Evolutionary conservation across 2,888 invertebrate species (phyloP).

Genomic region (Carcina quercana): DNA sequence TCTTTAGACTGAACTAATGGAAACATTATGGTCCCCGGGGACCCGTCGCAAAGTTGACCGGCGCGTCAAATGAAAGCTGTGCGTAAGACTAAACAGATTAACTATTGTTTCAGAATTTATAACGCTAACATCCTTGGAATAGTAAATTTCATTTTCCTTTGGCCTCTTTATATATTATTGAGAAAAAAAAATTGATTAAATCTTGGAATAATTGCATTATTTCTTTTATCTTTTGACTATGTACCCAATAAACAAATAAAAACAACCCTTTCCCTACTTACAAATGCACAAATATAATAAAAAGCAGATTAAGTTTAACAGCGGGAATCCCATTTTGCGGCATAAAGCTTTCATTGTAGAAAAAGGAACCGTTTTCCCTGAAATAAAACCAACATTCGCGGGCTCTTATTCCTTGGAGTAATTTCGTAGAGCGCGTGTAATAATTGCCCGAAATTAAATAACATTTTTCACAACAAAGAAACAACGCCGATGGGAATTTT

Average conservation of each 20-base stretch:
- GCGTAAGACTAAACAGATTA: too few species aligned
- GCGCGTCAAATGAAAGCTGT: too few species aligned
- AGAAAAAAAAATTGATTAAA: too few species aligned
- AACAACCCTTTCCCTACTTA: constrained; percentile 25
- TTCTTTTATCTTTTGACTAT: too few species aligned
- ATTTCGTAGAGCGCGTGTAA: constrained; percentile 69
- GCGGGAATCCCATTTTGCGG: constrained; percentile 53
- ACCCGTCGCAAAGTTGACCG: too few species aligned
- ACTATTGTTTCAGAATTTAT: too few species aligned
- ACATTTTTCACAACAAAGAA: constrained; percentile 68
- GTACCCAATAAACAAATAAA: constrained; percentile 17
- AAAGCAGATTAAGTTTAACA: constrained; percentile 50
- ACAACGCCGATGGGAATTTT: constrained; percentile 54
- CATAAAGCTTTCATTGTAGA: constrained; percentile 56
- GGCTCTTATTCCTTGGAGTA: constrained; percentile 67
- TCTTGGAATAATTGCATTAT: too few species aligned
- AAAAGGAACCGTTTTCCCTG: constrained; percentile 40
- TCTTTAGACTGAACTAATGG: too few species aligned
- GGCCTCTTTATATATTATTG: too few species aligned
- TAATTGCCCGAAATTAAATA: constrained; percentile 71
- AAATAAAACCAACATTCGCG: constrained; percentile 56
- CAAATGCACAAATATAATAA: constrained; percentile 42
- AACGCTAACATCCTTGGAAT: too few species aligned
- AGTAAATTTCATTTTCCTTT: too few species aligned
- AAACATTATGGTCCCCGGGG: too few species aligned